Evolutionary conservation across 64 coral and sea anemone genomes (phyloP), one percentile per base, ranked within the genome.

Genomic region (Montipora cactus): DNA sequence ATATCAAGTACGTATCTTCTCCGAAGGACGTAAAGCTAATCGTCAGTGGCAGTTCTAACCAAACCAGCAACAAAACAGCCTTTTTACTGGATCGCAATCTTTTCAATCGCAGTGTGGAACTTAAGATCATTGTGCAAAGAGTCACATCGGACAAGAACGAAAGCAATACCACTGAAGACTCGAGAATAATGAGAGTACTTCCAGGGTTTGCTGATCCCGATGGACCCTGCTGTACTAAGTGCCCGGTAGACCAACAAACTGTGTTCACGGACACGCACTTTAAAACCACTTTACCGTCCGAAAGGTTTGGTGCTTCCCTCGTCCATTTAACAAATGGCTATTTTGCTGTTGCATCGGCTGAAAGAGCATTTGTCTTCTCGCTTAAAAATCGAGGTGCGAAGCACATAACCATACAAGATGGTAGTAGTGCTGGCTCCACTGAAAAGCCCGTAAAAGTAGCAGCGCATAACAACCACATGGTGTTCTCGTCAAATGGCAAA

Each of bases 1-100:
- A 98, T 37, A 89, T 98, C 5, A 68, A 74, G 23, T 98, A 92
- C 22, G 92, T 98, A 83, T 98, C 96, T 13, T 94, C 90, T 7
- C 96, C 93, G 4, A 2, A 16, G 7, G 76, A 93, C 0, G 8
- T 93, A 11, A 25, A 64, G 21, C 1, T 93, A 44, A 64, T 78
- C 16, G 57, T 93, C 11, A 93, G 75, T 28, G 73, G 57, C 37
- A 49, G 46, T 15, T 69, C 45, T 8, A 93, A 93, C 58, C 55
- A 61, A 5, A 88, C 92, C 2, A 87, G 51, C 59, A 79, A 73
- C 83, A 78, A 47, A 15, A 77, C 75, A 44, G 78, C 23, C 8
- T 77, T 59, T 9, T 51, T 93, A 9, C 7, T 88, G 58, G 76
- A 93, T 7, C 77, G 57, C 16, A 82, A 82, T 16, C 74, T 50